These are phyloP conservation scores for Salvelinus sp. DNA, from an alignment of 2,113 vertebrate genomes.

Conservation along the genomic window DNA sequence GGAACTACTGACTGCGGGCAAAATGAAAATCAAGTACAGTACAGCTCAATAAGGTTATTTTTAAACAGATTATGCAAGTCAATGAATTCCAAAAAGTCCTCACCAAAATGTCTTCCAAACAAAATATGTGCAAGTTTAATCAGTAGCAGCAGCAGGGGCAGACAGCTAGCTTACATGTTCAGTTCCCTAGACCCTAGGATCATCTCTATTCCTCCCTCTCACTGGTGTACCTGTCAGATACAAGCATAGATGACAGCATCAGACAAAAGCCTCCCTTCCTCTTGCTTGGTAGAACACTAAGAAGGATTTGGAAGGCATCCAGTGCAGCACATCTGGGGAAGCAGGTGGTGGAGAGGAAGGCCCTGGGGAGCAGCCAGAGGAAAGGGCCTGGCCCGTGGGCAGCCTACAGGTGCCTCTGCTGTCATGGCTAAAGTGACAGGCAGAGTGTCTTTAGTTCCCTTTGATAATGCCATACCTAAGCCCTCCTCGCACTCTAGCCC, in stretches of 20 bases:
- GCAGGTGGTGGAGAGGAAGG: slow-evolving; percentile 53
- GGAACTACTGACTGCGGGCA: too few relatives aligned
- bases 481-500: too few relatives aligned
- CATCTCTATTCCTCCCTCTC: slow-evolving; percentile 30
- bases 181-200: background rate
- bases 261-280: slow-evolving; percentile 25
- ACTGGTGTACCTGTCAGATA: slow-evolving; percentile 8
- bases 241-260: slow-evolving; percentile 33
- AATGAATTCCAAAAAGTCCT: too few relatives aligned
- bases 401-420: slow-evolving; percentile 46
- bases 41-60: too few relatives aligned
- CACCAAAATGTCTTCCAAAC: too few relatives aligned
- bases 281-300: slow-evolving; percentile 39
- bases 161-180: too few relatives aligned
- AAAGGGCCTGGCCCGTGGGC: slow-evolving; percentile 50
- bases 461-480: background rate
- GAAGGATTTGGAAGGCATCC: slow-evolving; percentile 47
- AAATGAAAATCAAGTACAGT: too few relatives aligned
- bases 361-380: slow-evolving; percentile 45
- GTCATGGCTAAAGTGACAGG: slow-evolving; percentile 35
- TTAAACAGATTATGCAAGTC: too few relatives aligned
- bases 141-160: too few relatives aligned
- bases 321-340: slow-evolving; percentile 46
- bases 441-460: slow-evolving; percentile 5
- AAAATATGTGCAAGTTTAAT: too few relatives aligned